Evolutionary conservation across 2,888 invertebrate species (phyloP).

Genomic region (Euplexia lucipara): DNA sequence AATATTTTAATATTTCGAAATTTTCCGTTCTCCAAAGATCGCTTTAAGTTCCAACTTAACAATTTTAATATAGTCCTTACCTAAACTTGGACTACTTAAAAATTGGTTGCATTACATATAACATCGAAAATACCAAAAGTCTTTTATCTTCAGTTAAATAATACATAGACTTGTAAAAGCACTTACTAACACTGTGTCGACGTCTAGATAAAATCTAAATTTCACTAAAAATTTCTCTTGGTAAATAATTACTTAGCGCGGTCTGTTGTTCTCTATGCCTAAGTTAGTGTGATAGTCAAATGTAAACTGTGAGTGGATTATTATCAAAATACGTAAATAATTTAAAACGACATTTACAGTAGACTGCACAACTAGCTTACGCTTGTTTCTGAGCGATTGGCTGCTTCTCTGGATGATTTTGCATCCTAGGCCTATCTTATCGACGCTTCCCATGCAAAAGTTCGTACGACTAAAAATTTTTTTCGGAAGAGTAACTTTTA

Average conservation of each 20-base stretch:
- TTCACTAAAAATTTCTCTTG: slow-evolving; percentile 74
- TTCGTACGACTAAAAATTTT: no score
- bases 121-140: slow-evolving; percentile 41
- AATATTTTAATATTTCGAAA: no score
- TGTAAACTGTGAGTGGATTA: slow-evolving; percentile 2
- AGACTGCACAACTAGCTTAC: background rate
- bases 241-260: slow-evolving; percentile 78
- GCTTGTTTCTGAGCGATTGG: background rate
- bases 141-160: slow-evolving; percentile 35
- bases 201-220: slow-evolving; percentile 77
- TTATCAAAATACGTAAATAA: background rate
- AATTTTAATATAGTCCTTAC: background rate
- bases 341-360: background rate
- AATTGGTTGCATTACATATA: slow-evolving; percentile 8
- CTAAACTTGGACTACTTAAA: background rate
- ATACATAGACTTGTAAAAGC: slow-evolving; percentile 59
- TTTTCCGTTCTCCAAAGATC: no score
- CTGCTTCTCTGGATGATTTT: no score
- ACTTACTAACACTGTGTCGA: slow-evolving; percentile 68
- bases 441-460: no score
- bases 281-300: background rate
- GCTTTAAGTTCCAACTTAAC: background rate
- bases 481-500: no score
- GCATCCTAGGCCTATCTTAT: no score
- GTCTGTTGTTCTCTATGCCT: slow-evolving; percentile 45